Evolutionary conservation across 1,140 invertebrate species (phyloP), one percentile per base, ranked within the genome.

Genomic region (Tetragonula clypearis): DNA sequence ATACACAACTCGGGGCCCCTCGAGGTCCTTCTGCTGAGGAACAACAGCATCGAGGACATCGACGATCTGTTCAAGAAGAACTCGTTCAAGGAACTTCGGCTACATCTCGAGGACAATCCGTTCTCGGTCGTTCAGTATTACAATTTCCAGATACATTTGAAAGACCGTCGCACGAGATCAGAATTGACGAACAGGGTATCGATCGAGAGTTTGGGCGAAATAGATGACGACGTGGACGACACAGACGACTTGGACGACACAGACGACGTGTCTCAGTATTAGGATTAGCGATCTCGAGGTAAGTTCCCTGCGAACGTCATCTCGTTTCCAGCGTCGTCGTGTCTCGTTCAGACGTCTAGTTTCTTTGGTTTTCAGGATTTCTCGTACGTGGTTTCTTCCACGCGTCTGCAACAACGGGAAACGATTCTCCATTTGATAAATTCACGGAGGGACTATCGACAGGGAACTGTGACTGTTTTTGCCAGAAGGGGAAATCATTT

Each of bases 21-120:
- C 1, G 0, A 26, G 1, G 14, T 17, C 0, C 21, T 84, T 0
- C 17, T 49, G 15, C 1, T 84, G 15, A 79, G 23, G 68, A 62
- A 79, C 26, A 84, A 79, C 21, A 26, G 1, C 2, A 79, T 84
- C 14, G 0, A 1, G 1, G 1, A 41, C 11, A 30, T 84, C 23
- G 26, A 62, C 23, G 1, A 55, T 0, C 21, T 83, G 5, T 30
- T 23, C 21, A 12, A 1, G 23, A 23, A 62, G 6, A 23, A 2
- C 11, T 14, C 4, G 0, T 58, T 60, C 12, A 9, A 23, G 4
- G 0, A 81, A 4, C 4, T 6, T 8, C 30, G 69, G 15, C 9
- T 85, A 4, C 78, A 85, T 19, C 78, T 85, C 0, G 26, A 85
- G 30, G 23, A 30, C 0, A 85, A 85, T n/a, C 83, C 83, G 1